Percentiles rank a stretch among this genome's conserved stretches.
Conservation (phyloP, 1,140 invertebrate species). For the Drosophila triauraria region DNA sequence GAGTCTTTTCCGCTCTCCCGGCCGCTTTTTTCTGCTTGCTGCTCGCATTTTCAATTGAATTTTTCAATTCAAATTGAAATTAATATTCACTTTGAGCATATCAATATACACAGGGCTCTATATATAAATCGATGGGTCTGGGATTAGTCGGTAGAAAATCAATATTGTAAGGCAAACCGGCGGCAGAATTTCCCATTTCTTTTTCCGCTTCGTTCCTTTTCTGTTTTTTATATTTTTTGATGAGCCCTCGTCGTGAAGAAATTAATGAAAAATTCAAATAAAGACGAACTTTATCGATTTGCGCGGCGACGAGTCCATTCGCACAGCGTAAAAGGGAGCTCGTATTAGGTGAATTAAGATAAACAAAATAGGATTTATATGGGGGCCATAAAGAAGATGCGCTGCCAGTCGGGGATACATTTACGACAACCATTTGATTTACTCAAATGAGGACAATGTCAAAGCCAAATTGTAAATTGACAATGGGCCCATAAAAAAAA, state of each 20-base stretch:
- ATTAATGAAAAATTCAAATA: conserved; percentile 50
- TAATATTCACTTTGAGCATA: conserved; percentile 77
- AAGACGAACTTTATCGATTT: conserved; percentile 49
- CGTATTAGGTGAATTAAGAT: conserved; percentile 73
- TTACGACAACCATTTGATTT: conserved; percentile 80
- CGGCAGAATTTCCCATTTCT: conserved; percentile 3
- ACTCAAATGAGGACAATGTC: conserved; percentile 63
- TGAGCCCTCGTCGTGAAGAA: conserved; percentile 7
- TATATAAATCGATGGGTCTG: not conserved
- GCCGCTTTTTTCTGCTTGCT: conserved; percentile 29
- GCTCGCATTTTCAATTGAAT: conserved; percentile 61
- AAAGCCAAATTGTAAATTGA: conserved; percentile 67
- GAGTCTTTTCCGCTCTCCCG: conserved; percentile 2
- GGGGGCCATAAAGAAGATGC: conserved; percentile 25
- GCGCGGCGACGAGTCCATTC: conserved; percentile 8
- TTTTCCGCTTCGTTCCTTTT: not conserved
- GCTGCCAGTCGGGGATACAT: conserved; percentile 22
- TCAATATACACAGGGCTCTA: conserved; percentile 49
- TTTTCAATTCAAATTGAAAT: conserved; percentile 75
- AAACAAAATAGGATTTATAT: conserved; percentile 78
- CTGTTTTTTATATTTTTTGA: conserved; percentile 1
- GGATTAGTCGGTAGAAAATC: conserved; percentile 42
- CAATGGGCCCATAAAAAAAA: conserved; percentile 61
- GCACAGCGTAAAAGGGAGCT: conserved; percentile 47
- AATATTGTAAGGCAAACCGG: conserved; percentile 25